phyloP scores from a whole-genome alignment of 1,140 invertebrate species.

The Heliothis virescens region DNA sequence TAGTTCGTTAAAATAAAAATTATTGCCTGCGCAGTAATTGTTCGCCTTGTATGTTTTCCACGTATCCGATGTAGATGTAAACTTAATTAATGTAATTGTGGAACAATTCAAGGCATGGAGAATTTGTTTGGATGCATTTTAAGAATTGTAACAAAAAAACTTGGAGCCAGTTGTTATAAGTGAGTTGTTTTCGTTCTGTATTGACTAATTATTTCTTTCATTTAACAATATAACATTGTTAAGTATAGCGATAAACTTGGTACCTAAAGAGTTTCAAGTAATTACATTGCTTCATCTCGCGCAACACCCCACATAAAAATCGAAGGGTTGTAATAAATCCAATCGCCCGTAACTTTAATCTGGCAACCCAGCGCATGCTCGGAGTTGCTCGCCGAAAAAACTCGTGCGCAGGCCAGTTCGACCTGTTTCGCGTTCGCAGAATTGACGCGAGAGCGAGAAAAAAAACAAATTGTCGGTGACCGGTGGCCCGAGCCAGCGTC shows the following conservation, averaged over 20 bases:
- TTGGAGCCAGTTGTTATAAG: too few species aligned
- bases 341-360: conserved; percentile 33
- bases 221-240: too few species aligned
- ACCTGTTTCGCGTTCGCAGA: conserved; percentile 78
- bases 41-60: conserved; percentile 2
- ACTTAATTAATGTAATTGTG: conserved; percentile 23
- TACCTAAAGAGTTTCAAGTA: not conserved
- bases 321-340: conserved; percentile 34
- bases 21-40: conserved; percentile 3
- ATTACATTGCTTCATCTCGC: conserved; percentile 1
- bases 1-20: conserved; percentile 37
- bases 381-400: conserved; percentile 72
- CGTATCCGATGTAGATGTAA: conserved; percentile 21
- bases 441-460: conserved; percentile 58
- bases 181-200: too few species aligned
- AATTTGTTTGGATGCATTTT: conserved; percentile 3
- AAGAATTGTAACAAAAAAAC: too few species aligned
- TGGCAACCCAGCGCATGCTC: conserved; percentile 50
- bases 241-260: too few species aligned
- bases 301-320: conserved; percentile 30
- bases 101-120: not conserved
- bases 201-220: too few species aligned
- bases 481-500: conserved; percentile 62
- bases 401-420: conserved; percentile 62
- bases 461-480: conserved; percentile 68